A percentile compares a stretch with the other conserved stretches of the same genome.
These are phyloP conservation scores for Leuciscus idus DNA, from an alignment of 2,113 vertebrate genomes.

Conservation along the genomic window DNA sequence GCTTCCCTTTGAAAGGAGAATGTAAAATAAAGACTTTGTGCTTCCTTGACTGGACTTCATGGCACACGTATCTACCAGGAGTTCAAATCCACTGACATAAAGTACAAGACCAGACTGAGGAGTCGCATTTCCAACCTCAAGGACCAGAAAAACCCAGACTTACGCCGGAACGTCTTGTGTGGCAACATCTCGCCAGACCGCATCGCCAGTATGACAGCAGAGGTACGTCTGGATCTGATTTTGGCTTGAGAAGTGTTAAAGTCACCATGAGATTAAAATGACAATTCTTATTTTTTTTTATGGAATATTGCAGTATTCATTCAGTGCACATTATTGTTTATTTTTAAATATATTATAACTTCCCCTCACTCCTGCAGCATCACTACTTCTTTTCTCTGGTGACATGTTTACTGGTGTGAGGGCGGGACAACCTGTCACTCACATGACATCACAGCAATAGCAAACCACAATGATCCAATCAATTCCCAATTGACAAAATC, in stretches of 20 bases:
- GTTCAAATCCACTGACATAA: constrained; percentile 90
- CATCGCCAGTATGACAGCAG: constrained; percentile 89
- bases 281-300: too few species aligned
- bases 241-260: neutral
- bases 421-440: too few species aligned
- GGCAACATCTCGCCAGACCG: constrained; percentile 85
- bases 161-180: constrained; percentile 88
- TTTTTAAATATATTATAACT: too few species aligned
- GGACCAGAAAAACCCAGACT: constrained; percentile 93
- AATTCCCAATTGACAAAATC: too few species aligned
- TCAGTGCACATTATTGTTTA: too few species aligned
- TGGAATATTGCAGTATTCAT: too few species aligned
- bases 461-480: too few species aligned
- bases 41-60: constrained; percentile 76
- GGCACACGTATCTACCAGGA: constrained; percentile 88
- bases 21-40: neutral
- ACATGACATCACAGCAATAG: too few species aligned
- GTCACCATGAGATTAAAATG: too few species aligned
- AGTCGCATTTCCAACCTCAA: constrained; percentile 96
- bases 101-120: constrained; percentile 90
- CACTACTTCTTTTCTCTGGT: too few species aligned
- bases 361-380: too few species aligned
- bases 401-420: too few species aligned
- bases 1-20: neutral
- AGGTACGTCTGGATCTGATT: constrained; percentile 77